Base-by-base conservation (phyloP, 1,140 invertebrate genomes). In the Leptinotarsa defecta region DNA sequence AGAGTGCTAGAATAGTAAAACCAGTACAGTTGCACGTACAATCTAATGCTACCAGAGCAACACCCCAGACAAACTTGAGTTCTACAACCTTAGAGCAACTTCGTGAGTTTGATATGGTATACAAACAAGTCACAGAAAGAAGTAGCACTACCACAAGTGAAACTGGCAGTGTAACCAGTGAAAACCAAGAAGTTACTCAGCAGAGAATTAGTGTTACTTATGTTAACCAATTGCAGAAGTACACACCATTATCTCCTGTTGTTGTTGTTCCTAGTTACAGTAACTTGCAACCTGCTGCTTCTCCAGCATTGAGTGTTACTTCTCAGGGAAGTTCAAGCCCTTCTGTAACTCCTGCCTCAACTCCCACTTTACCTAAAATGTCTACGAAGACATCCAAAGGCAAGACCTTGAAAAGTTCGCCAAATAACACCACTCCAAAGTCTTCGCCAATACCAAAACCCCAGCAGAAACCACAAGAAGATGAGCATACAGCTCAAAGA, bases 71-170 rank as follows among this genome's bases (percentile, higher is more conserved):
- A 52, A 78, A 80, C 77, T 73, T 85, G 15, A 85, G 84, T 76
- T 85, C 84, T 13, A 89, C 91, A 11, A 94, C 93, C 13, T 83
- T 94, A 24, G 93, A 95, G 83, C 93, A 94, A 80, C 82, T 95
- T 6, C 86, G 93, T 49, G 93, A 95, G 84, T 95, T 95, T 81
- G 93, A 95, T 83, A 93, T 92, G 84, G 93, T 95, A 1, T 86
- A 94, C 62, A 93, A 95, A 83, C 92, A 94, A 85, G 86, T 94
- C 2, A 94, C 94, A 81, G 92, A 94, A 83, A 92, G 91, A 63
- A 84, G 79, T 74, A 84, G 80, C 19, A 79, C 76, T n/a, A 79
- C 77, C 6, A 79, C 81, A 22, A 73, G 81, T 19, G 80, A 82
- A 69, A 71, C 78, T 5, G 78, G 63, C 57, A 61, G 71, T 17